Percentiles rank a stretch among this genome's conserved stretches.
Evolutionary conservation across 1,140 invertebrate species (phyloP).

Genomic region (Pygmarrhopalites habei): DNA sequence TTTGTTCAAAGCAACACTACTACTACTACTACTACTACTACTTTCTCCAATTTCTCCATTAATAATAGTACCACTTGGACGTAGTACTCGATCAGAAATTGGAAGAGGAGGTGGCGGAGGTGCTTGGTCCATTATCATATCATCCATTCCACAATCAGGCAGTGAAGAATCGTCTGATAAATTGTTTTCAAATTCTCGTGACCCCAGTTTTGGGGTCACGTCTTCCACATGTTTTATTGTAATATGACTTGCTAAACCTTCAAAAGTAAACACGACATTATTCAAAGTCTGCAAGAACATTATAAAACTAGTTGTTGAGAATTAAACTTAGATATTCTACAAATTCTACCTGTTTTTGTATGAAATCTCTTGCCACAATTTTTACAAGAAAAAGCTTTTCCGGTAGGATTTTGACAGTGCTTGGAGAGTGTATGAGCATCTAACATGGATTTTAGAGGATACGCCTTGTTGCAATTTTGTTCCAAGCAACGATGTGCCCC

Average conservation of each 20-base stretch:
- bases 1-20: too few species aligned
- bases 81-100: too few species aligned
- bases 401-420: neutral
- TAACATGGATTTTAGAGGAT: conserved; percentile 12
- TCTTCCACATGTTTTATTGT: neutral
- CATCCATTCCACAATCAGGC: neutral
- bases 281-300: neutral
- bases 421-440: conserved; percentile 8
- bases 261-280: neutral
- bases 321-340: too few species aligned
- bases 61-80: neutral
- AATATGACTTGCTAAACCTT: conserved; percentile 7
- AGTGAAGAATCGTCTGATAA: neutral
- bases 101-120: too few species aligned
- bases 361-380: conserved; percentile 27
- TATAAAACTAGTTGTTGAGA: too few species aligned
- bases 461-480: conserved; percentile 6
- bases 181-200: too few species aligned
- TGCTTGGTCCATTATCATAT: neutral
- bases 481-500: conserved; percentile 3
- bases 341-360: conserved; percentile 17
- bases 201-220: neutral
- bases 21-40: too few species aligned
- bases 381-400: conserved; percentile 10
- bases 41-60: neutral